These are phyloP conservation scores for Hyposoter dolosus DNA, from an alignment of 2,888 invertebrate genomes.

Conservation along the genomic window DNA sequence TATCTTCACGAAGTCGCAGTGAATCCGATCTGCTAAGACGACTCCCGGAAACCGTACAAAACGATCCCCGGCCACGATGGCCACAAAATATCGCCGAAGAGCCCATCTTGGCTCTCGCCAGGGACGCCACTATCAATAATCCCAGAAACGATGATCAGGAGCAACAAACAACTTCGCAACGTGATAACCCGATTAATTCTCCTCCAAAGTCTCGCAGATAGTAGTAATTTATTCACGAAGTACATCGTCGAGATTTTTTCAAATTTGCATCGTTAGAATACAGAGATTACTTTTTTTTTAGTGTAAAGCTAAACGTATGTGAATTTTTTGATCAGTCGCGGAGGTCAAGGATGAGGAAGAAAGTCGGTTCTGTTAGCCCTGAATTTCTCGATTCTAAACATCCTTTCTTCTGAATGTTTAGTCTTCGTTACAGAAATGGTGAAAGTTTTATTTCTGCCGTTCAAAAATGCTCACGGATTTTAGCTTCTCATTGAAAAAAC, in stretches of 20 bases:
- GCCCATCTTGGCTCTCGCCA: slow-evolving; percentile 13
- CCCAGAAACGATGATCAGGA: slow-evolving; percentile 35
- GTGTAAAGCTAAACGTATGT: neutral
- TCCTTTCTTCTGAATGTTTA: neutral
- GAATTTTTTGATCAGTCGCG: neutral
- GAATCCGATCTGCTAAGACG: slow-evolving; percentile 26
- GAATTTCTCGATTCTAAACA: neutral
- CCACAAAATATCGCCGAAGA: slow-evolving; percentile 16
- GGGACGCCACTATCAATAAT: slow-evolving; percentile 26
- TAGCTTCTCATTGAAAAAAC: neutral
- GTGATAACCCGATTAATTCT: slow-evolving; percentile 14
- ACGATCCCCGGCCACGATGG: slow-evolving; percentile 1
- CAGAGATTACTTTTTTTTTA: neutral
- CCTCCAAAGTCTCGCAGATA: slow-evolving; percentile 30
- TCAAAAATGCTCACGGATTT: neutral
- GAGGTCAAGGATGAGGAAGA: no score
- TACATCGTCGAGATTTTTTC: neutral
- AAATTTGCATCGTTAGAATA: neutral
- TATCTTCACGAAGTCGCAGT: slow-evolving; percentile 11
- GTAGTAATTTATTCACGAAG: slow-evolving; percentile 7
- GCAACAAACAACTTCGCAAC: neutral
- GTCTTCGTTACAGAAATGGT: neutral
- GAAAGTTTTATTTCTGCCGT: neutral
- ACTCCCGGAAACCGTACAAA: slow-evolving; percentile 24
- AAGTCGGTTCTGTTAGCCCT: neutral